phyloP scores from a whole-genome alignment of 2,888 invertebrate species.

The Dicyrtoma fusca region DNA sequence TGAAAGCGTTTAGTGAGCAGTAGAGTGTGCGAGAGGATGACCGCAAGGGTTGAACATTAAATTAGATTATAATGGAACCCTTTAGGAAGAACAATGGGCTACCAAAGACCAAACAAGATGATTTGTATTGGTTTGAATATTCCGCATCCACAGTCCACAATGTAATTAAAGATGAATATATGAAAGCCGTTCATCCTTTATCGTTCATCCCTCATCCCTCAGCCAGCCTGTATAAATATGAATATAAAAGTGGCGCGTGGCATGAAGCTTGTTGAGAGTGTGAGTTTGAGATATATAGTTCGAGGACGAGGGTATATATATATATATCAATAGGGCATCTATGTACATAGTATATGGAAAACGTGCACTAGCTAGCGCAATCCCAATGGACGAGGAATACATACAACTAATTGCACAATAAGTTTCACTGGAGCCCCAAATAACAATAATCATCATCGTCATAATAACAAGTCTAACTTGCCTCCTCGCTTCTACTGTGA shows the following conservation, averaged over 20 bases:
- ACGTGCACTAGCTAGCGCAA: too few species aligned
- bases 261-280: slow-evolving; percentile 11
- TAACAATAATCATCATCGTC: not conserved
- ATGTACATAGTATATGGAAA: not conserved
- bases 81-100: slow-evolving; percentile 24
- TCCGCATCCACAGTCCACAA: not conserved
- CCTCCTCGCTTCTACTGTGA: not conserved
- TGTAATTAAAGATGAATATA: too few species aligned
- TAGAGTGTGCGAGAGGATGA: slow-evolving; percentile 12
- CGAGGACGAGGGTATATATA: not conserved
- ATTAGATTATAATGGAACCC: slow-evolving; percentile 27
- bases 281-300: too few species aligned
- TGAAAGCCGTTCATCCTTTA: too few species aligned
- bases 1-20: not conserved
- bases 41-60: slow-evolving; percentile 32
- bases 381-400: not conserved
- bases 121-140: slow-evolving; percentile 28
- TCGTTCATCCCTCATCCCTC: too few species aligned
- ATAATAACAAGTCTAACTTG: slow-evolving; percentile 20
- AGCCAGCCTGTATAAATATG: not conserved
- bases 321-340: too few species aligned
- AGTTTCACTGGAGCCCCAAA: not conserved
- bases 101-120: slow-evolving; percentile 25
- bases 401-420: slow-evolving; percentile 16
- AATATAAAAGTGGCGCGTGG: slow-evolving; percentile 31